phyloP scores from a whole-genome alignment of 2,113 vertebrate genomes.

The Drymodes brunneopygia region DNA sequence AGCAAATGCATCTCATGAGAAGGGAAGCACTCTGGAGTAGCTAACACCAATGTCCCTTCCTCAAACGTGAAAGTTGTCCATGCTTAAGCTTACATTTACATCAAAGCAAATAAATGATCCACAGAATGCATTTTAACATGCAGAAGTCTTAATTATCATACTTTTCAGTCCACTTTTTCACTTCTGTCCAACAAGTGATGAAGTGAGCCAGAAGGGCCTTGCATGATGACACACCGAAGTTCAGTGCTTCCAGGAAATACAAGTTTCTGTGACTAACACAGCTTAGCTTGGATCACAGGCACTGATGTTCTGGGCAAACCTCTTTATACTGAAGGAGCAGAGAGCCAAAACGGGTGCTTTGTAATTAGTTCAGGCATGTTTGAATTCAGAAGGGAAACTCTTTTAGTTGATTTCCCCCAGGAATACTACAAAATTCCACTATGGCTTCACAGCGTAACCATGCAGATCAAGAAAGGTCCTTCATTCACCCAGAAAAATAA shows the following conservation, averaged over 20 bases:
- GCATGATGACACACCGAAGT: rapidly evolving
- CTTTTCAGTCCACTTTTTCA: not conserved
- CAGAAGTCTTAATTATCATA: not conserved
- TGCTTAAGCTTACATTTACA: not conserved
- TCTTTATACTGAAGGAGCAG: not conserved
- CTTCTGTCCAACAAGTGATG: not conserved
- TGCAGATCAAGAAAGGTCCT: not conserved
- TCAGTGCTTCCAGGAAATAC: not conserved
- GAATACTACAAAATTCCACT: slow-evolving; percentile 38
- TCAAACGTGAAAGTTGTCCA: not conserved
- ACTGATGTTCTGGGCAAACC: not conserved
- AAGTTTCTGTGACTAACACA: not conserved
- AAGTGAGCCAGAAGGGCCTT: not conserved
- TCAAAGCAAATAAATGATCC: not conserved
- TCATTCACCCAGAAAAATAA: not conserved
- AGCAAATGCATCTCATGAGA: not conserved
- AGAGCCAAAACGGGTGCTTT: slow-evolving; percentile 64
- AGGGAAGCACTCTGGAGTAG: not conserved
- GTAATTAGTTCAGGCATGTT: slow-evolving; percentile 64
- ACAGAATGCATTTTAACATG: not conserved
- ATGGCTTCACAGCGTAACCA: not conserved
- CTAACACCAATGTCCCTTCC: not conserved
- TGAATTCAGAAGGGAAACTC: slow-evolving; percentile 61
- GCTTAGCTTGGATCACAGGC: not conserved
- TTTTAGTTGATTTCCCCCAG: slow-evolving; percentile 22